These are phyloP conservation scores for Donacobius atricapilla DNA, from an alignment of 2,113 vertebrate genomes.

Conservation along the genomic window DNA sequence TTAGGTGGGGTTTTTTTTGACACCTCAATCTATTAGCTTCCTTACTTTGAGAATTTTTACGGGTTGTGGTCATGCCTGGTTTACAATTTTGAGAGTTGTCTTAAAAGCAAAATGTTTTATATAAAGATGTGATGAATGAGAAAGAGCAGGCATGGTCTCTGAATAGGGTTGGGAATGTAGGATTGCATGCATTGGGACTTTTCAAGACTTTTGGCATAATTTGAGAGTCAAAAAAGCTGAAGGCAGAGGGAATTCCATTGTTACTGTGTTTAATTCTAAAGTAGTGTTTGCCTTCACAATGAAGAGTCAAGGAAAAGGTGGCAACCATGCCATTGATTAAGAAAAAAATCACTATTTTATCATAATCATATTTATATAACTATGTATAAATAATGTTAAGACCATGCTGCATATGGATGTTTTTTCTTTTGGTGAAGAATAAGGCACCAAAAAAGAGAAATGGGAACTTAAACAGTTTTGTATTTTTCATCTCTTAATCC, in stretches of 20 bases:
- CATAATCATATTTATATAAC: not conserved
- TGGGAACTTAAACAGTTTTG: accelerated
- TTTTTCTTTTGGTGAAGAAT: not conserved
- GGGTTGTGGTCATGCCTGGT: not conserved
- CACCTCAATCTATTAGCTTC: not conserved
- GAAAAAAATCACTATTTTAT: not conserved
- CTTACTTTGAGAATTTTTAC: not conserved
- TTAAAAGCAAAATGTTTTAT: not conserved
- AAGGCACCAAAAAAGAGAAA: not conserved
- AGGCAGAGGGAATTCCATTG: not conserved
- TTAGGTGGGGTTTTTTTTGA: not conserved
- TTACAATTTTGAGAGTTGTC: not conserved
- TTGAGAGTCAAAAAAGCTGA: not conserved
- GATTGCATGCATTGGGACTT: not conserved
- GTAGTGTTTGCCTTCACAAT: not conserved
- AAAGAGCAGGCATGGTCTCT: not conserved
- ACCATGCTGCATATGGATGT: too few relatives aligned
- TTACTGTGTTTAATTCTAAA: not conserved
- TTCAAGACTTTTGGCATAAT: not conserved
- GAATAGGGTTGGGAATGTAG: not conserved
- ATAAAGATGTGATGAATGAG: not conserved
- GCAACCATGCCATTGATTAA: not conserved
- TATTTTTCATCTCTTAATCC: not conserved
- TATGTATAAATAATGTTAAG: not conserved
- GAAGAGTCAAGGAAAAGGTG: not conserved